phyloP scores from a whole-genome alignment of 2,888 invertebrate genomes.

The Cordilura impudica region DNA sequence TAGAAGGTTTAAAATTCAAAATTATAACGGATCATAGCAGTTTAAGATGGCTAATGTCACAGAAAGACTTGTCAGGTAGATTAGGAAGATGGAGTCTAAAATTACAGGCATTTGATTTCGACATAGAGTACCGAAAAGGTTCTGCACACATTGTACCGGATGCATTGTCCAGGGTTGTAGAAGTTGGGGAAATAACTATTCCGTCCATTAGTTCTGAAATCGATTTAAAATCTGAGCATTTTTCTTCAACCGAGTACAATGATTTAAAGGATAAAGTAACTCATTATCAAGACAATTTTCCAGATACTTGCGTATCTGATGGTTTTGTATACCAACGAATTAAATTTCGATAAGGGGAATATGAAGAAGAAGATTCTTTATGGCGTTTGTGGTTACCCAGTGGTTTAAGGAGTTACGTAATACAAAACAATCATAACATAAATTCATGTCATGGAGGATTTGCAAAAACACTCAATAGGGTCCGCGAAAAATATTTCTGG shows the following conservation, averaged over 20 bases:
- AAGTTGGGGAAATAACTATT: background rate
- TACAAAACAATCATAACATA: constrained; percentile 14
- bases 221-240: background rate
- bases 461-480: constrained; percentile 41
- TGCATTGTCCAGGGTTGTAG: constrained; percentile 60
- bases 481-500: constrained; percentile 20
- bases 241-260: background rate
- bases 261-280: background rate
- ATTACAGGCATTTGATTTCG: constrained; percentile 63
- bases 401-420: background rate
- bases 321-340: constrained; percentile 21
- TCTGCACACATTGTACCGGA: constrained; percentile 65
- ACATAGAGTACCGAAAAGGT: constrained; percentile 64
- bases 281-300: background rate
- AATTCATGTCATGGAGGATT: constrained; percentile 38
- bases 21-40: constrained; percentile 67
- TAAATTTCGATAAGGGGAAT: background rate
- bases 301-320: constrained; percentile 1
- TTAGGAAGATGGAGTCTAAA: constrained; percentile 65
- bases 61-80: constrained; percentile 65
- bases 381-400: constrained; percentile 51
- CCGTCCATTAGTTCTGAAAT: background rate
- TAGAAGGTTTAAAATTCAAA: constrained; percentile 61
- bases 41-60: constrained; percentile 65
- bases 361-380: background rate